These are phyloP conservation scores for Psix sp. DNA, from an alignment of 1,140 invertebrate genomes.

Conservation along the genomic window DNA sequence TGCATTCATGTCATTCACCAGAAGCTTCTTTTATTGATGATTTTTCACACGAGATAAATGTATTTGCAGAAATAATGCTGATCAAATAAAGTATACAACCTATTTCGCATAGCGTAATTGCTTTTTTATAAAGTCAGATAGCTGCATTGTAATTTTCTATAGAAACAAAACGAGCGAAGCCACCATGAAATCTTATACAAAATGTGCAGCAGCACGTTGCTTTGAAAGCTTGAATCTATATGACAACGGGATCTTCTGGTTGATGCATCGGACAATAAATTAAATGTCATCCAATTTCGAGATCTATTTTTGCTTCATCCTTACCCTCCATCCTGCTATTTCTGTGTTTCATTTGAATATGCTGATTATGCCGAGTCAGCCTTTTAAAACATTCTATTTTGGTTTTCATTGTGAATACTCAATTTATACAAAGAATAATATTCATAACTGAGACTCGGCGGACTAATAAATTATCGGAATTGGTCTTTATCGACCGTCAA, in stretches of 20 bases:
- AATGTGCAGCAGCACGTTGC: constrained; percentile 10
- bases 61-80: no score
- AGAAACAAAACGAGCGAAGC: no score
- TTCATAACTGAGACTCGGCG: constrained; percentile 7
- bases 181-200: constrained; percentile 11
- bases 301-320: constrained; percentile 34
- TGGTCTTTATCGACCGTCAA: constrained; percentile 11
- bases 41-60: no score
- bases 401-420: constrained; percentile 30
- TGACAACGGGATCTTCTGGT: constrained; percentile 23
- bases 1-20: no score
- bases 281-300: constrained; percentile 46
- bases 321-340: constrained; percentile 32
- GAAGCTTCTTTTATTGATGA: no score
- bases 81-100: no score
- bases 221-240: constrained; percentile 13
- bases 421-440: constrained; percentile 41
- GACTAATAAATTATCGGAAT: constrained; percentile 35
- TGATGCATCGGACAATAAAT: constrained; percentile 36
- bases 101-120: no score
- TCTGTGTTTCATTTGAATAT: constrained; percentile 51
- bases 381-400: constrained; percentile 34
- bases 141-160: no score
- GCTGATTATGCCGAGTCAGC: constrained; percentile 51
- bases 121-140: no score